Conservation (phyloP, 2,888 invertebrate species). For the Lypha dubia region DNA sequence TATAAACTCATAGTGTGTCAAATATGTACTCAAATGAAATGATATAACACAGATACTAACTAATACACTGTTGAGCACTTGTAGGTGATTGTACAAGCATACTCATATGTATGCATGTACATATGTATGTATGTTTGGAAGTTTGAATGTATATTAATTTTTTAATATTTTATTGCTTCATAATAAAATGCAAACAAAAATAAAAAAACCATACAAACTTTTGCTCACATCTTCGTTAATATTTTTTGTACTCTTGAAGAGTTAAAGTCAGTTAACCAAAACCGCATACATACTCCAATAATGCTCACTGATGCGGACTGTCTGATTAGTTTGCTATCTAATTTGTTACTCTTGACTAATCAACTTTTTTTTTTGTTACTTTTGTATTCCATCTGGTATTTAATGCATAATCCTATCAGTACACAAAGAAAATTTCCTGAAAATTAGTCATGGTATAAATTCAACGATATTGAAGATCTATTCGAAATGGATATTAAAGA, state of each 20-base stretch:
- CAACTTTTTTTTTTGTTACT: no score
- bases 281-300: constrained; percentile 10
- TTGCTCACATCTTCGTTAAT: constrained; percentile 1
- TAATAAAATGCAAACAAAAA: not conserved
- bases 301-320: not conserved
- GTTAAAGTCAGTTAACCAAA: not conserved
- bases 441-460: no score
- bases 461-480: no score
- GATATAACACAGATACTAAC: constrained; percentile 1
- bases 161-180: not conserved
- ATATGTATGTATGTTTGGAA: not conserved
- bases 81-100: not conserved
- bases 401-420: no score
- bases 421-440: not conserved
- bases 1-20: constrained; percentile 59
- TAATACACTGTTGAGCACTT: not conserved
- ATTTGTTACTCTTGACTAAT: not conserved
- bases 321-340: not conserved
- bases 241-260: constrained; percentile 7
- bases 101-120: not conserved
- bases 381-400: no score
- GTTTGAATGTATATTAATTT: not conserved
- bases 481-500: no score
- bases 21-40: constrained; percentile 20
- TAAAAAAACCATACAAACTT: not conserved